Base-by-base conservation (phyloP, 1,140 invertebrate species). In the Bombus pascuorum region DNA sequence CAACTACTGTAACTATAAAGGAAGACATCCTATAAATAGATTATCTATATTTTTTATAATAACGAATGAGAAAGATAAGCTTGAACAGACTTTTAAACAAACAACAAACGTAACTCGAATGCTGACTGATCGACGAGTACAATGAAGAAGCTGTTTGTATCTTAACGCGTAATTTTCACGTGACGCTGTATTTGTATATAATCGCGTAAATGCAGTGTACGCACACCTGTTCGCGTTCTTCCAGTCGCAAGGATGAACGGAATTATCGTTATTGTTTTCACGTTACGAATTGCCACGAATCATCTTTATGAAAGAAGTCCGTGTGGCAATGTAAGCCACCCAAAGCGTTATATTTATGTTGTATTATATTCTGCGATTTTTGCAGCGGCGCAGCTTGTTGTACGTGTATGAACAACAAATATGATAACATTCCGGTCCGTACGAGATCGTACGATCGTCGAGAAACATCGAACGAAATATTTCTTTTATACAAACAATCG, bases 351-450 rank as follows among this genome's bases (percentile, higher is more conserved):
- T 53, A 53, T 53, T 53, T 53, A 74, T 9, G 6, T 44, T 13
- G 3, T 34, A 15, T 75, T 37, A 18, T 37, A 75, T 57, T 25
- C 73, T 47, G 42, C 44, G 34, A 59, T 3, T 37, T 75, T 28
- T n/a, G 75, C 75, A n/a, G 47, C 44, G 34, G 12, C 32, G 44
- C 73, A 28, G 57, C 37, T 59, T 62, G 37, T 65, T 5, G 10
- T 13, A 34, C 32, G n/a, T 8, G 8, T 18, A 37, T 25, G 34
- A 53, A 68, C 39, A 47, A 79, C 47, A 77, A 22, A 10, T 59
- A 18, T 4, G 32, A 62, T 37, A 32, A 81, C 78, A 85, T 85
- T 81, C 78, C 81, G 37, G 42, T 75, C 25, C 28, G 66, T 59
- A 59, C 10, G 32, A 28, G 22, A 75, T 71, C 53, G 37, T 37